phyloP scores from a whole-genome alignment of 2,888 invertebrate genomes.

The Hypomecis atomaria region DNA sequence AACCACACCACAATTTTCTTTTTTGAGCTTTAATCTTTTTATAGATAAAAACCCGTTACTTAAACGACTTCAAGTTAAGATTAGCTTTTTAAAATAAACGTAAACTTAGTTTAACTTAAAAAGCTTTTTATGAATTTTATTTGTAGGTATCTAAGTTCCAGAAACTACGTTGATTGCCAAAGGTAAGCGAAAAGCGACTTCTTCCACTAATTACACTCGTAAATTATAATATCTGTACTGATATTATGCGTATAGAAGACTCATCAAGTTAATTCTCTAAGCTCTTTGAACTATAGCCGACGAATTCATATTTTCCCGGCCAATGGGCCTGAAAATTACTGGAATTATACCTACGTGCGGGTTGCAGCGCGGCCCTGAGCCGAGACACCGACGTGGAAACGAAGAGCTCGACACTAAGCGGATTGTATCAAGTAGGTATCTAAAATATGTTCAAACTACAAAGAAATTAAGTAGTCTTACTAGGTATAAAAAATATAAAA shows the following conservation, averaged over 20 bases:
- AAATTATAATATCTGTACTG: conserved; percentile 24
- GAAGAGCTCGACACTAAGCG: conserved; percentile 1
- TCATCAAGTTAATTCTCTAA: conserved; percentile 61
- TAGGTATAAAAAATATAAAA: too few species aligned
- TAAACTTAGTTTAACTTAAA: too few species aligned
- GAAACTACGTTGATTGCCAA: not conserved
- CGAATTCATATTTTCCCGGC: conserved; percentile 69
- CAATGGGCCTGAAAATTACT: conserved; percentile 71
- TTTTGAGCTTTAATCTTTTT: too few species aligned
- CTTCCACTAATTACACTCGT: conserved; percentile 32
- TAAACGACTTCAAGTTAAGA: too few species aligned
- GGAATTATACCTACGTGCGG: conserved; percentile 65
- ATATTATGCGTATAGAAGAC: conserved; percentile 37
- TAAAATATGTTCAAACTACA: not conserved
- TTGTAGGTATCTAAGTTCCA: not conserved
- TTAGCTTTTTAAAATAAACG: too few species aligned
- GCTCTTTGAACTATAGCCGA: conserved; percentile 66
- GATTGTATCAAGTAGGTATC: not conserved
- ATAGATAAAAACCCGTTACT: too few species aligned
- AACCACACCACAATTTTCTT: too few species aligned
- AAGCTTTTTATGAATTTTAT: not conserved
- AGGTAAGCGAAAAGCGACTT: conserved; percentile 19
- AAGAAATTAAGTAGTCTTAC: too few species aligned
- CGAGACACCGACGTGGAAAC: conserved; percentile 19
- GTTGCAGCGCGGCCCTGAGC: conserved; percentile 40